Evolutionary conservation across 2,113 vertebrate genomes (phyloP), one percentile per base, ranked within the genome.

Genomic region (Callocephalon fimbriatum): DNA sequence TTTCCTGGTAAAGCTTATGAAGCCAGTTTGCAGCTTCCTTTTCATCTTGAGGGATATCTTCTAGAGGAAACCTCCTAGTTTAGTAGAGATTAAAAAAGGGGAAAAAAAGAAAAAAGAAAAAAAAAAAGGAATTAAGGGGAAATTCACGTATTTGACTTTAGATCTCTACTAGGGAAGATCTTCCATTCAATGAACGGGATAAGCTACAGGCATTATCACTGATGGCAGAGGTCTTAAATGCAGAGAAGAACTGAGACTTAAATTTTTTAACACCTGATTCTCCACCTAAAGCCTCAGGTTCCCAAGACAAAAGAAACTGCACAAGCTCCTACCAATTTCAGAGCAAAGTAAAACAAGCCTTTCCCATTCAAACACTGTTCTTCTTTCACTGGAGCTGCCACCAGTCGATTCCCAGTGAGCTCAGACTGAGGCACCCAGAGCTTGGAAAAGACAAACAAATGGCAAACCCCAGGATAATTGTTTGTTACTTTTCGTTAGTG

Each of bases 1-100:
- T 99, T 95, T 99, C 99, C 97, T 99, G 99, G 96, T 99, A 99
- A 93, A 99, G 99, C 93, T 99, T 99, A 94, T 99, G 99, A 92
- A 99, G 99, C 99, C 99, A 99, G 82, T 96, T 97, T 20, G 99
- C 99, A 35, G 99, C 99, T 97, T 99, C 99, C 67, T 98, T 98
- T 92, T 99, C 99, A 96, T 99, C 98, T 80, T 97, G 97, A 29
- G 99, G 99, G 86, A 99, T 99, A 23, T 99, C 99, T 89, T 99
- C 99, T 91, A 99, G 98, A 91, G 99, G 98, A 90, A 99, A 99
- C 79, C 99, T 98, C 98, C 99, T 99, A 97, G 67, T 63, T 91
- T 31, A 78, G 42, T 14, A 91, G 38, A 72, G 54, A 90, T 37
- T 15, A 25, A 85, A 62, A 44, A 90, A 87, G 4, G 38, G 12